Conservation (phyloP, 1,140 invertebrate genomes). For the Caenorhabditis remanei region DNA sequence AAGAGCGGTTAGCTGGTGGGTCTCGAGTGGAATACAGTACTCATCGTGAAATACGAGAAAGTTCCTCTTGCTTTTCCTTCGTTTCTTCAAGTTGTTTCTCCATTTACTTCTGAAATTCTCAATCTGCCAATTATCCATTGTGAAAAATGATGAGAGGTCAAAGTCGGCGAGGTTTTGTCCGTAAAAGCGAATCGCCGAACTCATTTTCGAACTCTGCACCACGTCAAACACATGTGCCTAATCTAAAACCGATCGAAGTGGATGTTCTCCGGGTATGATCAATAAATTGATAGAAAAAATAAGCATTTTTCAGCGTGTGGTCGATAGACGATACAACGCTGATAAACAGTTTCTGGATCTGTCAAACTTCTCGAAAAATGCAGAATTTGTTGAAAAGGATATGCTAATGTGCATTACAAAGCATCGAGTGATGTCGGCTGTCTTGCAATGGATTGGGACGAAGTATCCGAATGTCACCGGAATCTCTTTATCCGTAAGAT, state of each 20-base stretch:
- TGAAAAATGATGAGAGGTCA: not conserved
- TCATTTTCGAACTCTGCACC: not conserved
- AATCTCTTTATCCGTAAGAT: constrained; percentile 22
- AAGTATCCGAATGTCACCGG: not conserved
- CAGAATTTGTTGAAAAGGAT: constrained; percentile 2
- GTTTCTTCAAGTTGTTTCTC: not conserved
- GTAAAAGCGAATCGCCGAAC: not conserved
- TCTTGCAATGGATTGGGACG: not conserved
- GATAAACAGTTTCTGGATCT: not conserved
- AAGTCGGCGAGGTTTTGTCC: not conserved
- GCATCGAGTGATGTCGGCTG: not conserved
- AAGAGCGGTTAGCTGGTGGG: not conserved
- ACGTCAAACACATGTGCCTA: not conserved
- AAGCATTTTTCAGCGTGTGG: not conserved
- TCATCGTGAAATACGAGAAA: no score
- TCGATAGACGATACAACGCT: not conserved
- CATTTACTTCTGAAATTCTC: not conserved
- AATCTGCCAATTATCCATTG: not conserved
- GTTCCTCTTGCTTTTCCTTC: not conserved
- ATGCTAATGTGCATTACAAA: constrained; percentile 47
- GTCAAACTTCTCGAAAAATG: constrained; percentile 31
- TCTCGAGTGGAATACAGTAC: not conserved
- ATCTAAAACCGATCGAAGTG: not conserved
- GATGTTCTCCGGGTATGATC: not conserved
- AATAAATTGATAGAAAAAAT: not conserved